Evolutionary conservation across 2,113 vertebrate species (phyloP).

Genomic region (Morone saxatilis): DNA sequence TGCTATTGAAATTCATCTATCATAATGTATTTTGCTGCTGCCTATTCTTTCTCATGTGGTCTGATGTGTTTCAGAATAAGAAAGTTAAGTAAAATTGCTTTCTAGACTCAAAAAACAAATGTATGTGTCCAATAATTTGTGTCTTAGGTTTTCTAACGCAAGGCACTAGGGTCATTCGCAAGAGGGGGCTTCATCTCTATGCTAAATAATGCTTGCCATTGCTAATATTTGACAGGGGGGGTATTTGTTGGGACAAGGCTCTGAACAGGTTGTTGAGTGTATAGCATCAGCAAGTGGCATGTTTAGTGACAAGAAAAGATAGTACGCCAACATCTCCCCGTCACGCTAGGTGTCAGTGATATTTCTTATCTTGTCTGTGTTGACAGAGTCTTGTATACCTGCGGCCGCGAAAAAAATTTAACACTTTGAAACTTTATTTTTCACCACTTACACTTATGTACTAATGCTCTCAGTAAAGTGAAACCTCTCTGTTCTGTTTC

Average conservation of each 20-base stretch:
- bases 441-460: slow-evolving; percentile 1
- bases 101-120: not conserved
- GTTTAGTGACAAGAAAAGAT: slow-evolving; percentile 71
- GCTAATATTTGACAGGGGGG: slow-evolving; percentile 7
- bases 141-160: not conserved
- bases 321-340: slow-evolving; percentile 46
- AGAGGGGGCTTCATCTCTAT: not conserved
- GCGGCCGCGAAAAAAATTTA: not conserved
- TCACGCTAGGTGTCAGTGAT: slow-evolving; percentile 51
- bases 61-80: not conserved
- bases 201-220: not conserved
- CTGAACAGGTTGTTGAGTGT: slow-evolving; percentile 61
- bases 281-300: slow-evolving; percentile 31
- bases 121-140: not conserved
- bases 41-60: not conserved
- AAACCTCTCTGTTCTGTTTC: slow-evolving; percentile 28
- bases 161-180: not conserved
- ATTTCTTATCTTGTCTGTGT: slow-evolving; percentile 71
- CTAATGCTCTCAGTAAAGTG: slow-evolving; percentile 19
- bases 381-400: slow-evolving; percentile 66
- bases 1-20: not conserved
- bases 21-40: not conserved
- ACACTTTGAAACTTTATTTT: slow-evolving; percentile 33
- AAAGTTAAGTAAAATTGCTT: not conserved
- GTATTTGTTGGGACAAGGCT: slow-evolving; percentile 50